phyloP scores from a whole-genome alignment of 2,797 vertebrate species.

The Steatocranus sp. region DNA sequence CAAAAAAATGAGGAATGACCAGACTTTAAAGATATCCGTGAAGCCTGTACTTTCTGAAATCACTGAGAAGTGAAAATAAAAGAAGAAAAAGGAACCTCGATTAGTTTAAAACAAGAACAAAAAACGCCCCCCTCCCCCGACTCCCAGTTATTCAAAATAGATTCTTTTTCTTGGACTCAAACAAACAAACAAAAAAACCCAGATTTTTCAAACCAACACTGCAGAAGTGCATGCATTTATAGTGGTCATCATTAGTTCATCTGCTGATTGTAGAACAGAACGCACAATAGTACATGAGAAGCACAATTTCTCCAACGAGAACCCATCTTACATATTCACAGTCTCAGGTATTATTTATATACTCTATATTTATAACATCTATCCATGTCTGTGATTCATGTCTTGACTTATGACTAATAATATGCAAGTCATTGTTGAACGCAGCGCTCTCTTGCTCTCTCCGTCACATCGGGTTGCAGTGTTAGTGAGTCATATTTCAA shows the following conservation, averaged over 20 bases:
- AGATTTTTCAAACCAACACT: conserved; percentile 59
- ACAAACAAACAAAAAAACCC: not conserved
- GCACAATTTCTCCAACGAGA: conserved; percentile 65
- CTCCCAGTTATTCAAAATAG: conserved; percentile 10
- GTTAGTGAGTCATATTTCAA: conserved; percentile 68
- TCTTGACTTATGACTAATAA: conserved; percentile 66
- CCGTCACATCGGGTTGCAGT: conserved; percentile 27
- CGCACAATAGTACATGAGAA: conserved; percentile 72
- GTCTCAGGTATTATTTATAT: conserved; percentile 80
- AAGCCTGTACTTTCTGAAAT: conserved; percentile 31
- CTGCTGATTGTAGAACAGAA: conserved; percentile 71
- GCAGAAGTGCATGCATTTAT: conserved; percentile 80
- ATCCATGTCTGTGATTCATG: conserved; percentile 63
- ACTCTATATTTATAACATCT: conserved; percentile 77
- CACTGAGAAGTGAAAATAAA: conserved; percentile 19
- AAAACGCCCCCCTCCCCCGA: not conserved
- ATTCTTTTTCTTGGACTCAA: conserved; percentile 1
- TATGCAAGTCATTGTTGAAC: conserved; percentile 58
- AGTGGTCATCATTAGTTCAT: conserved; percentile 73
- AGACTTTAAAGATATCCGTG: conserved; percentile 31
- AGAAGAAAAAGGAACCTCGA: not conserved
- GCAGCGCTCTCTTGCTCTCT: conserved; percentile 33
- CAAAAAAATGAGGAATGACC: conserved; percentile 11
- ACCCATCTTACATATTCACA: conserved; percentile 77
- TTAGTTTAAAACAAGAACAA: conserved; percentile 23